Evolutionary conservation across 2,797 vertebrate species (phyloP).

Genomic region (Crypturellus tataupa): DNA sequence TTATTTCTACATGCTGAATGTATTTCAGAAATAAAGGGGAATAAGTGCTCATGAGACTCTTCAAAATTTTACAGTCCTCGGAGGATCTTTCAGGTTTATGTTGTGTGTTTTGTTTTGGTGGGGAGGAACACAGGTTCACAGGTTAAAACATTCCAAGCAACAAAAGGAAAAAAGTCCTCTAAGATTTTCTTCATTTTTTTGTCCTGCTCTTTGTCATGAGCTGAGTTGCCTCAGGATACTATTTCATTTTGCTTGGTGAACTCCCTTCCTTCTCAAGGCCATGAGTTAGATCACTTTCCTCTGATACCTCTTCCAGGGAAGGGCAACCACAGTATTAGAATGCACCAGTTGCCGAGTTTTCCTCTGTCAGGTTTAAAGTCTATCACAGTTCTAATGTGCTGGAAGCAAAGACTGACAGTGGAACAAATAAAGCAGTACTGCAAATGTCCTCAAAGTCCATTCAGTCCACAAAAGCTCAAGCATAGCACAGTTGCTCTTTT

Average conservation of each 20-base stretch:
- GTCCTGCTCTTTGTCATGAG: neutral
- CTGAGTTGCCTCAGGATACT: neutral
- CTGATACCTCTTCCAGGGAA: neutral
- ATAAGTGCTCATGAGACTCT: neutral
- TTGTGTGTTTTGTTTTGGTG: neutral
- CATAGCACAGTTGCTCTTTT: neutral
- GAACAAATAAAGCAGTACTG: neutral
- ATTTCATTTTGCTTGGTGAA: neutral
- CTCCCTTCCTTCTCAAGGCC: neutral
- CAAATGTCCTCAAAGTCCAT: neutral
- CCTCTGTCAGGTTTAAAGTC: neutral
- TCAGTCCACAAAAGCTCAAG: neutral
- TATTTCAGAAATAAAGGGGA: neutral
- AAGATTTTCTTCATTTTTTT: neutral
- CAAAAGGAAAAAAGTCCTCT: accelerated
- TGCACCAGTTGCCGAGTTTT: neutral
- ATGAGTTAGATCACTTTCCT: neutral
- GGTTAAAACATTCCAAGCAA: neutral
- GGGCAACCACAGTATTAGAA: neutral
- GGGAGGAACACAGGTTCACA: neutral
- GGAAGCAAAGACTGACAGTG: neutral
- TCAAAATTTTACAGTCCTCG: neutral
- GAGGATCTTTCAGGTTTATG: neutral
- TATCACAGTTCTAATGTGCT: neutral
- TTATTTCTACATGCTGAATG: neutral